Base-by-base conservation (phyloP, 2,113 vertebrate species). In the Sitta europaea region DNA sequence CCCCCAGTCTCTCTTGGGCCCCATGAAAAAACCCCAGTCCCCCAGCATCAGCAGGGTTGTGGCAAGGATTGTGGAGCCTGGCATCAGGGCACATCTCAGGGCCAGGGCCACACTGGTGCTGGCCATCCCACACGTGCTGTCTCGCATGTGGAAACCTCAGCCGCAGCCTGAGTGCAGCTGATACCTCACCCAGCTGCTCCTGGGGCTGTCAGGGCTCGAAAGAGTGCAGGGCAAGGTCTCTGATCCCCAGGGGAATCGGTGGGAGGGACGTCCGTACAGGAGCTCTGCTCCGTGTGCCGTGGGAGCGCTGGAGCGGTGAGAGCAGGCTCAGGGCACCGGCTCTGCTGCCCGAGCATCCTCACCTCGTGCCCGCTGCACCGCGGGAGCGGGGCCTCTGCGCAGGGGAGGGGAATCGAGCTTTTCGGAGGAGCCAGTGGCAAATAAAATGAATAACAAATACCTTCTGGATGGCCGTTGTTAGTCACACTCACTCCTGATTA, bases 401-500 rank as follows among this genome's bases (percentile, higher is more conserved):
- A 31, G 50, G 10, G 3, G 82, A 61, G 76, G 29, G 66, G 68
- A 85, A 58, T 43, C 2, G 10, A 84, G 77, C 47, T 67, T 66
- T 96, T 54, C 2, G 4, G 86, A 72, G 72, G 27, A 67, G 91
- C 70, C 11, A 4, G 17, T 45, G 78, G 85, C 68, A 95, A 91
- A 86, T 59, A 68, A 95, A 92, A 94, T 24, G 72, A 92, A 53
- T 75, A 96, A 96, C 94, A 94, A 95, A 95, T 93, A 97, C 97
- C 97, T 98, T 97, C 97, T 97, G 97, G 96, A 87, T 63, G 36
- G 95, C 96, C 95, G 95, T 92, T 97, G 96, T 91, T 97, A 96
- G 97, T 97, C 88, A 55, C 71, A 73, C 97, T 98, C 94, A 24
- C 96, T 97, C 96, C 97, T 98, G 97, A 98, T 98, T 98, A 98